phyloP scores from a whole-genome alignment of 1,140 invertebrate genomes.

The Cherax quadricarinatus region DNA sequence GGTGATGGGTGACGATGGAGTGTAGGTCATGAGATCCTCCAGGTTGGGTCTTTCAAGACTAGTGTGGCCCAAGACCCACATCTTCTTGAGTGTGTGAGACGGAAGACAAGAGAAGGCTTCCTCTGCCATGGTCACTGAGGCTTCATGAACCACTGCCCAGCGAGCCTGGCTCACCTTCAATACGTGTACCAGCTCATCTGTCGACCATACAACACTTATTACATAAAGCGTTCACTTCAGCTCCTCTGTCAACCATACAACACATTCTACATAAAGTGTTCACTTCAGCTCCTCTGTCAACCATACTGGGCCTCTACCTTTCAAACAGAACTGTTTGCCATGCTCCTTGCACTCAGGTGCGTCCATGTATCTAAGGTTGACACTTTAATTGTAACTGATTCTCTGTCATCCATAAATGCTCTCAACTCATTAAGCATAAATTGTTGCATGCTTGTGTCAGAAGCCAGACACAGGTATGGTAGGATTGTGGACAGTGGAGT shows the following conservation, averaged over 20 bases:
- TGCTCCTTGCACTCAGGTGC: too few relatives aligned
- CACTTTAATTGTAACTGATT: too few relatives aligned
- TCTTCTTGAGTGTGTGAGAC: conserved; percentile 7
- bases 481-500: too few relatives aligned
- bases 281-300: too few relatives aligned
- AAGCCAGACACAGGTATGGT: too few relatives aligned
- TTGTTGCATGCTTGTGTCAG: too few relatives aligned
- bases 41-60: not conserved
- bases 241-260: conserved; percentile 14
- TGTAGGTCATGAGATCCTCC: not conserved
- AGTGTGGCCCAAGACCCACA: conserved; percentile 30
- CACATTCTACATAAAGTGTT: too few relatives aligned
- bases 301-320: too few relatives aligned
- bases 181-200: conserved; percentile 41
- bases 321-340: too few relatives aligned
- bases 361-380: too few relatives aligned
- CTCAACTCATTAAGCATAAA: too few relatives aligned
- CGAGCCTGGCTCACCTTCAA: conserved; percentile 13
- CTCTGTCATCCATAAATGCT: too few relatives aligned
- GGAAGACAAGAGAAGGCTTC: conserved; percentile 1
- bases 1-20: not conserved
- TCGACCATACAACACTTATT: not conserved
- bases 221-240: not conserved
- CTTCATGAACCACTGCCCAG: conserved; percentile 45
- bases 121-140: not conserved